Conservation (phyloP, 2,888 invertebrate species). For the Mycalesis mineus region DNA sequence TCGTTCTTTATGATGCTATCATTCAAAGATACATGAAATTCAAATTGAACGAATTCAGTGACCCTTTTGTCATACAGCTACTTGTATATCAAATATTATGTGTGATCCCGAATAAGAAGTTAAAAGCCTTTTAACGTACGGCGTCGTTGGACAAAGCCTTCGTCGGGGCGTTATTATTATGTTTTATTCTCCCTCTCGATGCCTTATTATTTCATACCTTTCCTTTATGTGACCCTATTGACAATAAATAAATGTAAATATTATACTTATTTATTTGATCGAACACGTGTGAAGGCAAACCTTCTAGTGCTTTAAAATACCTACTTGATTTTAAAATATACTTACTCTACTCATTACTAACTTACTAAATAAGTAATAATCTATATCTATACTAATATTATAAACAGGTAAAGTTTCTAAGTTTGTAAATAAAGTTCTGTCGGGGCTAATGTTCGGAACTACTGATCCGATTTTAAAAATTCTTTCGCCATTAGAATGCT, state of each 20-base stretch:
- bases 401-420: no score
- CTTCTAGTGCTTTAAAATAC: no score
- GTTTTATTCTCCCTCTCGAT: conserved; percentile 64
- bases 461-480: no score
- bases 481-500: no score
- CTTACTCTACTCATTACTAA: no score
- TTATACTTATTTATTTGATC: conserved; percentile 68
- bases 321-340: no score
- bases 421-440: no score
- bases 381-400: no score
- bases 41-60: conserved; percentile 48
- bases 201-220: conserved; percentile 72
- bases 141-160: conserved; percentile 52
- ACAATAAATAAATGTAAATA: conserved; percentile 64
- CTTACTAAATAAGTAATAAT: no score
- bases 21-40: conserved; percentile 54
- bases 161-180: conserved; percentile 59
- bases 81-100: conserved; percentile 22
- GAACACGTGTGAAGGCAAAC: conserved; percentile 55
- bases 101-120: conserved; percentile 41
- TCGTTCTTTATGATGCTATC: conserved; percentile 63
- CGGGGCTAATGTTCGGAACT: no score
- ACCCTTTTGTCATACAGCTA: conserved; percentile 7
- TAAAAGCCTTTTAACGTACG: conserved; percentile 51
- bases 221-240: conserved; percentile 65